Base-by-base conservation (phyloP, 2,888 invertebrate species). In the Coleophora flavipennella region DNA sequence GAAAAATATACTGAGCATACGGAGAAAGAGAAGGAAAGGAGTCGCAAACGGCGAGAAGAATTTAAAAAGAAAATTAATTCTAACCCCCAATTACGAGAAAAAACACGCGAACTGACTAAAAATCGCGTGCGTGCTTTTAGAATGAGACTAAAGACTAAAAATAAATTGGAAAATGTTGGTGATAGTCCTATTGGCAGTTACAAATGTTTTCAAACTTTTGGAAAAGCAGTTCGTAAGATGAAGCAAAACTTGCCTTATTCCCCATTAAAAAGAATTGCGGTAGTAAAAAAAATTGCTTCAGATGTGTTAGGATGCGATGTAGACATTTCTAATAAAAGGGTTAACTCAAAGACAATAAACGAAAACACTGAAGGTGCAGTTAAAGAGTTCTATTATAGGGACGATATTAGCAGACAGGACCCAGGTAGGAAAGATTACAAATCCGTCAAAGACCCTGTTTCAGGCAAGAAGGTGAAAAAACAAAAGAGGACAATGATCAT, bases 161-260 rank as follows among this genome's bases (percentile, higher is more conserved):
- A 35, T 9, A 35, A 35, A 11, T 27, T 35, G 28, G 28, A 35
- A 12, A 35, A 8, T 2, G 25, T 27, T 13, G 25, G 26, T 32
- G 25, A 20, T 12, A 12, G 28, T 41, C 29, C 40, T 40, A 36
- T 35, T n/a, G 40, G 40, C 25, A 35, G 40, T 20, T 40, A 40
- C 31, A 40, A 40, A 40, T 40, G 36, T 14, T 32, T 32, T n/a
- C n/a, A 27, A n/a, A 9, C 35, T 28, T 42, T 38, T 28, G 35
- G 33, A 38, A 42, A 42, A 38, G 38, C 39, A 32, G 35, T 39
- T 6, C 35, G 28, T 2, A 42, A 42, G 33, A 9, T 42, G 26
- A 39, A 39, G 31, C 33, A 39, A 36, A 39, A 20, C 34, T 37
- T 42, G 11, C 42, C 38, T 9, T 4, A 38, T 29, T 42, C 42